Evolutionary conservation across 2,113 vertebrate genomes (phyloP), one percentile per base, ranked within the genome.

Genomic region (Columba janthina): DNA sequence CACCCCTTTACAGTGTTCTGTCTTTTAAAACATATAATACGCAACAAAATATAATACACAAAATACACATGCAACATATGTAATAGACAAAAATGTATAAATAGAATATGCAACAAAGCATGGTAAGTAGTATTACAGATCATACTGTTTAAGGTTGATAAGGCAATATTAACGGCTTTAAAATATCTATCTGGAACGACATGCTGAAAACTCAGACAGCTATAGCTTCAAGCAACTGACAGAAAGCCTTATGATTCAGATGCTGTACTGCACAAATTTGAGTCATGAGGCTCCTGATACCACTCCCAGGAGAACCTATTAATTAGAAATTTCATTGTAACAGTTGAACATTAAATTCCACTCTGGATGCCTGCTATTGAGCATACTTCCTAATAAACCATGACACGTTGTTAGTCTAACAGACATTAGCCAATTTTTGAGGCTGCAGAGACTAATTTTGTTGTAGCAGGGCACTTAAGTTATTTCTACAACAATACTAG

Each of bases 211-310:
- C 32, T 48, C 91, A 92, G 71, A 75, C 91, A 96, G 89, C 74
- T 64, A 54, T 44, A 96, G 89, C 65, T 85, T 71, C 92, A 97
- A 96, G 93, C 94, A 94, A n/a, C 7, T 72, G 81, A 88, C 69
- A 95, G 61, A 94, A 89, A 84, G 60, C 72, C 96, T 97, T 97
- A 97, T 95, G 95, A 80, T 95, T 90, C 69, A 94, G 94, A 95
- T 84, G 91, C 95, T 96, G 94, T 18, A 95, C 53, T 91, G 88
- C 60, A 90, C 75, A 89, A 88, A 26, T 54, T 97, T 69, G 7
- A 92, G 94, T 61, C 77, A 96, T 57, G 85, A 95, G 90, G 78
- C 84, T 94, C 88, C 73, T 92, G 85, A 58, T 57, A 96, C 40
- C 1, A 17, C 95, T 94, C 95, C 88, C 93, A 94, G 89, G 40